phyloP scores from a whole-genome alignment of 37 sponge, comb jelly and placozoan species.

The Lycopodina hypogea region DNA sequence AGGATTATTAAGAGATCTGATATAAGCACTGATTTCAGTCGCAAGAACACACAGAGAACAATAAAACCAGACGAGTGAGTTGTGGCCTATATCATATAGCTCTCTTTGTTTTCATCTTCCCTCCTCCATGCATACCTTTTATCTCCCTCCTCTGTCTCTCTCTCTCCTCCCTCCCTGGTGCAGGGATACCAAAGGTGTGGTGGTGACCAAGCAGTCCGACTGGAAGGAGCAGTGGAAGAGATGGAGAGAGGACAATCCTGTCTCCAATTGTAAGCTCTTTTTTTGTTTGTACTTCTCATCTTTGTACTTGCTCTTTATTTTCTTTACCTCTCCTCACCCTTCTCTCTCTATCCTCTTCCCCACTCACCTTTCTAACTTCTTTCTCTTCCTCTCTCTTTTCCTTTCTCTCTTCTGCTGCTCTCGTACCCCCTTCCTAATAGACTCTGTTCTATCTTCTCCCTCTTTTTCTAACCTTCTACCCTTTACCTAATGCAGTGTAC shows the following conservation, averaged over 20 bases:
- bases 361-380: too few relatives aligned
- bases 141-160: neutral
- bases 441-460: too few relatives aligned
- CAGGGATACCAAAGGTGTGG: slow-evolving; percentile 66
- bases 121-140: neutral
- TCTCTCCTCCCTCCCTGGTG: neutral
- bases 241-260: slow-evolving; percentile 72
- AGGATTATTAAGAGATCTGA: slow-evolving; percentile 33
- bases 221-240: slow-evolving; percentile 67
- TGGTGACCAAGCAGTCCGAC: slow-evolving; percentile 59
- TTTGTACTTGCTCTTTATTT: neutral
- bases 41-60: neutral
- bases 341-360: neutral
- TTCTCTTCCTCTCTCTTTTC: neutral
- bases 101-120: neutral
- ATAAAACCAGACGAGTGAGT: slow-evolving; percentile 65
- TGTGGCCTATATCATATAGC: neutral
- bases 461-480: neutral
- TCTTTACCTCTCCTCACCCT: neutral
- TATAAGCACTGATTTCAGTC: slow-evolving; percentile 2
- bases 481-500: slow-evolving; percentile 18
- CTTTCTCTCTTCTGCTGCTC: neutral
- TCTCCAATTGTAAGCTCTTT: slow-evolving; percentile 62
- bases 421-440: too few relatives aligned
- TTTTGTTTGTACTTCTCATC: neutral